Evolutionary conservation across 2,113 vertebrate species (phyloP).

Genomic region (Muscicapa adusta): DNA sequence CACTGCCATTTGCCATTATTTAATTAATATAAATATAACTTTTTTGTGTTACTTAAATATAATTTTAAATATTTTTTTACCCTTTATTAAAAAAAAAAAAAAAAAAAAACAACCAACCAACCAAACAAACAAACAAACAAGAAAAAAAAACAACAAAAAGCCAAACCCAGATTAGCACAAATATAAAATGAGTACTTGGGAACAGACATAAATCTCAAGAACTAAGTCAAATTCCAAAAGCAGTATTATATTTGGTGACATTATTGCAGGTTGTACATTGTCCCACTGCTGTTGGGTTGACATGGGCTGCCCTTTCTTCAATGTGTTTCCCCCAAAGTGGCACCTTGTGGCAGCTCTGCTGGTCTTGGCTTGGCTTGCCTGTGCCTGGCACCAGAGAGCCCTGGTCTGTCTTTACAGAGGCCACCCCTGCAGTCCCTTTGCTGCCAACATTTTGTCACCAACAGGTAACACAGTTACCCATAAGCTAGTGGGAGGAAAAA

Average conservation of each 20-base stretch:
- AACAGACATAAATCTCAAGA: neutral
- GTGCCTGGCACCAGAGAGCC: accelerated
- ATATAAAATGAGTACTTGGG: neutral
- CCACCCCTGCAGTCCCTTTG: neutral
- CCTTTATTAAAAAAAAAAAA: neutral
- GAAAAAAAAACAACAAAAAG: neutral
- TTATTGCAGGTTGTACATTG: neutral
- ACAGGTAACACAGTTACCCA: neutral
- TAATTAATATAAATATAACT: neutral
- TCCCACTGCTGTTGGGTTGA: neutral
- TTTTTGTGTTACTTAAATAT: neutral
- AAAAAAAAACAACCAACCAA: neutral
- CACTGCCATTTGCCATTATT: neutral
- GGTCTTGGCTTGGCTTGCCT: neutral
- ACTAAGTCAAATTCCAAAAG: neutral
- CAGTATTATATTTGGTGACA: neutral
- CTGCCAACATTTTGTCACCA: neutral
- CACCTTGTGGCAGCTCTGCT: accelerated
- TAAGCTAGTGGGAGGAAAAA: neutral
- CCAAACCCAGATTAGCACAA: neutral
- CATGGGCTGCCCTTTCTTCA: neutral
- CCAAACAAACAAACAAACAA: neutral
- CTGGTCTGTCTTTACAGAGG: accelerated
- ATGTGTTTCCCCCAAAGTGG: accelerated
- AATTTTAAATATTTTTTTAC: neutral